Base-by-base conservation (phyloP, 2,888 invertebrate genomes). In the Micoletzkya japonica region DNA sequence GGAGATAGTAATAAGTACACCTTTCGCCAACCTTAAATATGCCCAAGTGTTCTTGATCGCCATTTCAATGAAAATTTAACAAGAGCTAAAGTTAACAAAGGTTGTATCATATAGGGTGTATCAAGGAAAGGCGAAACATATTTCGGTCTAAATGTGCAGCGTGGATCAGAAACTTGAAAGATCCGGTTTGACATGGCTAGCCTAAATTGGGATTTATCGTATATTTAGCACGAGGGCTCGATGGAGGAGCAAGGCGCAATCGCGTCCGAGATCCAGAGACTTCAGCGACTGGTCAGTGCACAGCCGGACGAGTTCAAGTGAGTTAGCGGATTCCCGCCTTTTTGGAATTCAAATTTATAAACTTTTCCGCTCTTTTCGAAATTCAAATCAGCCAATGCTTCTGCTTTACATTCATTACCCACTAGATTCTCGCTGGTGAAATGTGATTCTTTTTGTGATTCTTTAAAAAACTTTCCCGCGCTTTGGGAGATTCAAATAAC, bases 191-290 rank as follows among this genome's bases (percentile, higher is more conserved):
- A 44, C 44, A 20, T 44, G 44, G n/a, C n/a, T n/a, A n/a, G n/a
- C n/a, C n/a, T n/a, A n/a, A n/a, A n/a, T n/a, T n/a, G n/a, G n/a
- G n/a, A n/a, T n/a, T n/a, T n/a, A n/a, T n/a, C n/a, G n/a, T n/a
- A n/a, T n/a, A n/a, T 52, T 2, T 28, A 66, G 64, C 64, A 66
- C 54, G 64, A 66, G 2, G 64, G 64, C 14, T 66, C 64, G 37
- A 54, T 66, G 52, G 54, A 66, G 37, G 64, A 66, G 64, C 17
- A 30, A 7, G 39, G 39, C 52, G 39, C 64, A 20, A 52, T 66
- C 10, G 54, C 37, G 3, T 52, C 34, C 1, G 64, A 66, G 28
- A 66, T 66, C 28, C 54, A 66, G 52, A 7, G 64, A 37, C 64
- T 66, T 10, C 37, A 66, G 28, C 26, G 54, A 37, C 20, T 66